Evolutionary conservation across 2,888 invertebrate genomes (phyloP).

Genomic region (Acleris emargana): DNA sequence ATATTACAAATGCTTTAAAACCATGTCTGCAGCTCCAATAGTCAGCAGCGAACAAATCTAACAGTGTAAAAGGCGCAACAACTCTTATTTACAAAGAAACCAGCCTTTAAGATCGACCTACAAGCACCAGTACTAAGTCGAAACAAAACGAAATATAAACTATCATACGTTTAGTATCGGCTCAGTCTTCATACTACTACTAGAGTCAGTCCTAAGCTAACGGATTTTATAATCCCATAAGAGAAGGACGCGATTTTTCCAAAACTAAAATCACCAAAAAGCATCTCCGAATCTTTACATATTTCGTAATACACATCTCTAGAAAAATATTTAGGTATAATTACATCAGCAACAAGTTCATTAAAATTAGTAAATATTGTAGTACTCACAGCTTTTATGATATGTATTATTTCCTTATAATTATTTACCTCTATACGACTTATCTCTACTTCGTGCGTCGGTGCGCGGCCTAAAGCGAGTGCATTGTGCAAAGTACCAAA

Average conservation of each 20-base stretch:
- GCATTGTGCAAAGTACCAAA: slow-evolving; percentile 64
- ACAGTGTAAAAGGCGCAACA: slow-evolving; percentile 76
- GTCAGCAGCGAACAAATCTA: slow-evolving; percentile 54
- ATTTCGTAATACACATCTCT: slow-evolving; percentile 79
- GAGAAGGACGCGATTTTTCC: slow-evolving; percentile 81
- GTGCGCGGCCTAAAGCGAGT: slow-evolving; percentile 78
- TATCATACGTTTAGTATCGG: slow-evolving; percentile 81
- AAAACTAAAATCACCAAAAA: slow-evolving; percentile 76
- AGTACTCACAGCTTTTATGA: slow-evolving; percentile 82
- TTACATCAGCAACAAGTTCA: slow-evolving; percentile 78
- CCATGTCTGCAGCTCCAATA: slow-evolving; percentile 50
- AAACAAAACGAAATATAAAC: slow-evolving; percentile 77
- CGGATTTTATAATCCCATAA: slow-evolving; percentile 80
- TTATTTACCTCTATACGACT: slow-evolving; percentile 68
- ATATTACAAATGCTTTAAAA: neutral
- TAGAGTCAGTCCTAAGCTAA: slow-evolving; percentile 82
- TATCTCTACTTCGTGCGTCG: slow-evolving; percentile 60
- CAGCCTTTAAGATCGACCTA: slow-evolving; percentile 83
- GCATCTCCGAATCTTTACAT: slow-evolving; percentile 73
- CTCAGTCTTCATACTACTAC: slow-evolving; percentile 82
- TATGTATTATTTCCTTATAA: slow-evolving; percentile 77
- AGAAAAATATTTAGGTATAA: slow-evolving; percentile 83
- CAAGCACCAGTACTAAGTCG: slow-evolving; percentile 83
- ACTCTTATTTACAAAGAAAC: slow-evolving; percentile 82
- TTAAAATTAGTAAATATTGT: slow-evolving; percentile 81